Percentiles rank a stretch among this genome's conserved stretches.
Conservation (phyloP, 2,113 vertebrate genomes). For the Macquaria australasica region DNA sequence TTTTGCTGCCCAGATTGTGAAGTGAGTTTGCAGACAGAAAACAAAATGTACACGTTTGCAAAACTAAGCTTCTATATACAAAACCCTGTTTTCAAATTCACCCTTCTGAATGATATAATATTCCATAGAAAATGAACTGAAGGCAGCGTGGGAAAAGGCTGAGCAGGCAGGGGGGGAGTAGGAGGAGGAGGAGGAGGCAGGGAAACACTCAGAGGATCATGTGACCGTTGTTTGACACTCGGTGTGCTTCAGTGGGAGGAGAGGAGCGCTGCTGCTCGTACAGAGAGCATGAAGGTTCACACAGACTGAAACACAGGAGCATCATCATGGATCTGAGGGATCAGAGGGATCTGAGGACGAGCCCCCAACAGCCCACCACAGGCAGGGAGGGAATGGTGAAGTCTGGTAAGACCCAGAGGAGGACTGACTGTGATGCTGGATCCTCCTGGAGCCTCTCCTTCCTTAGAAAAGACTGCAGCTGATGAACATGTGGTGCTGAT, state of each 20-base stretch:
- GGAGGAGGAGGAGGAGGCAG: not conserved
- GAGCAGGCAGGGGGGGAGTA: too few species aligned
- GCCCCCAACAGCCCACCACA: not conserved
- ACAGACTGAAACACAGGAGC: slow-evolving; percentile 14
- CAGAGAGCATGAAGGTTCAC: slow-evolving; percentile 15
- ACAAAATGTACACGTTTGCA: too few species aligned
- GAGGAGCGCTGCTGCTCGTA: not conserved
- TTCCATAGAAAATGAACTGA: not conserved
- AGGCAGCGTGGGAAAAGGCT: slow-evolving; percentile 34
- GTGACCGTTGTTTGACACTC: slow-evolving; percentile 42
- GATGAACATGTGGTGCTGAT: not conserved
- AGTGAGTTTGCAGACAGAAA: too few species aligned
- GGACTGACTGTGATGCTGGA: not conserved
- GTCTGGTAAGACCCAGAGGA: slow-evolving; percentile 56
- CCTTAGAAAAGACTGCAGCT: not conserved
- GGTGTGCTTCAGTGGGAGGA: slow-evolving; percentile 21
- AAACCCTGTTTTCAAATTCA: too few species aligned
- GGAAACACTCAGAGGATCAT: slow-evolving; percentile 30
- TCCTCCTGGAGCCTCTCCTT: not conserved
- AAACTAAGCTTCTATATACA: too few species aligned
- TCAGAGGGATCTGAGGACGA: slow-evolving; percentile 9
- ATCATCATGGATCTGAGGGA: not conserved
- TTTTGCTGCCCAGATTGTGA: too few species aligned
- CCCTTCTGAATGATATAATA: too few species aligned
- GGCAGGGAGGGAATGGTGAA: slow-evolving; percentile 41